Base-by-base conservation (phyloP, 2,797 vertebrate genomes). In the Otus scops region DNA sequence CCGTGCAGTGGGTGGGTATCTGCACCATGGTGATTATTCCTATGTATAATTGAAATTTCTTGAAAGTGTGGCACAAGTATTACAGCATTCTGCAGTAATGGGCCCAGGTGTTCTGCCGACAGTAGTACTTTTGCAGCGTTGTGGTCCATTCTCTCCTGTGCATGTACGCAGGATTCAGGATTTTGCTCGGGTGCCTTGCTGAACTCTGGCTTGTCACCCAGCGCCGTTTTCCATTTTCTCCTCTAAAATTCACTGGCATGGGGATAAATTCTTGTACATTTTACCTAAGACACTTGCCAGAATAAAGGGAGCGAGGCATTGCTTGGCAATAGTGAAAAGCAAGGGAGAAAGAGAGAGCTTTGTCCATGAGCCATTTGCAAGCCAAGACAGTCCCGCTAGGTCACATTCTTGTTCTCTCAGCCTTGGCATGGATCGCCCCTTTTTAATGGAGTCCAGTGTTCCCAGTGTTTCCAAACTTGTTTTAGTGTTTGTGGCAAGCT, bases 391-490 rank as follows among this genome's bases (percentile, higher is more conserved):
- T 34, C 89, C 87, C 16, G 0, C 89, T 71, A 47, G 79, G 89
- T 92, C 92, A 86, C 93, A n/a, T 84, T 91, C 89, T 61, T 88
- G 41, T 43, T 91, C 76, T 81, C 95, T 61, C 82, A 19, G 65
- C 92, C 87, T 85, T 95, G 96, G 95, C 91, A 3, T 6, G 51
- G 48, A 34, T 74, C 3, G 0, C 64, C 81, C 64, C 89, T 47
- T 80, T 78, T 64, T 93, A 64, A 43, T 26, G 75, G 86, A 92
- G 70, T 30, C 92, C 92, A 65, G 88, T n/a, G 93, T 81, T 94
- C 83, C 92, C 94, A 70, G 65, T 38, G 83, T 76, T 90, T 67
- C 94, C 86, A 95, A 51, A 90, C 88, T 85, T 81, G 80, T 73
- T 71, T 15, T 1, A 51, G 82, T 54, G 78, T 93, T 92, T 75